phyloP scores from a whole-genome alignment of 2,797 vertebrate species.

The Brachyalestes nurse region DNA sequence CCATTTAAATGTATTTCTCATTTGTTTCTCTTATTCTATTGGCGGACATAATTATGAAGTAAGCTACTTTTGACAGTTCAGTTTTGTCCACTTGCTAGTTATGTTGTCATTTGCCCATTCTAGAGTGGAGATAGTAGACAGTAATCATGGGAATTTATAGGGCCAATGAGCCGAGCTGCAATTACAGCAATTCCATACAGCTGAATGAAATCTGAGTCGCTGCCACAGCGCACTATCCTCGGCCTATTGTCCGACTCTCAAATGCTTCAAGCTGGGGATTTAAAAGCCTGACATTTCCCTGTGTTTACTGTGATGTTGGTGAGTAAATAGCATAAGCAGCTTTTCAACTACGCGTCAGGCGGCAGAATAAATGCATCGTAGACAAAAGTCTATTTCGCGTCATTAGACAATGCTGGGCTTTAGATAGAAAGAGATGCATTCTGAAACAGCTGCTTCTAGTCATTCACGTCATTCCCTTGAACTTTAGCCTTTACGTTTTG shows the following conservation, averaged over 20 bases:
- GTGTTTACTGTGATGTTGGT: constrained; percentile 14
- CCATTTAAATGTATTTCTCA: not conserved
- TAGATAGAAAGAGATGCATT: not conserved
- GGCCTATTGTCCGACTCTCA: constrained; percentile 21
- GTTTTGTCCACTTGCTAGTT: constrained; percentile 26
- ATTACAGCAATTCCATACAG: constrained; percentile 31
- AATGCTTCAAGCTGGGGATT: not conserved
- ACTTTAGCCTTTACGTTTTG: not conserved
- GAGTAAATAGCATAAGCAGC: constrained; percentile 16
- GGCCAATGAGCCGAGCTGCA: constrained; percentile 33
- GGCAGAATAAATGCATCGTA: not conserved
- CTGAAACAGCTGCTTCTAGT: constrained; percentile 11
- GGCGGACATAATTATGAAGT: constrained; percentile 16
- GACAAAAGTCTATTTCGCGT: constrained; percentile 6
- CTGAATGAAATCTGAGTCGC: constrained; percentile 28
- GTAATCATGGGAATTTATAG: constrained; percentile 10
- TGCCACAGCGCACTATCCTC: not conserved
- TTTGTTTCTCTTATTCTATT: constrained; percentile 5
- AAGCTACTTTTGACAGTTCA: constrained; percentile 20
- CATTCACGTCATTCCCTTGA: not conserved
- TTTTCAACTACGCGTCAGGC: constrained; percentile 2
- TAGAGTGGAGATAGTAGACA: constrained; percentile 2
- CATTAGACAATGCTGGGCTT: not conserved
- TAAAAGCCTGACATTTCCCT: constrained; percentile 36
- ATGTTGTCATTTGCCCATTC: constrained; percentile 23